These are phyloP conservation scores for Drosophila ezoana DNA, from an alignment of 2,888 invertebrate species.

Conservation along the genomic window DNA sequence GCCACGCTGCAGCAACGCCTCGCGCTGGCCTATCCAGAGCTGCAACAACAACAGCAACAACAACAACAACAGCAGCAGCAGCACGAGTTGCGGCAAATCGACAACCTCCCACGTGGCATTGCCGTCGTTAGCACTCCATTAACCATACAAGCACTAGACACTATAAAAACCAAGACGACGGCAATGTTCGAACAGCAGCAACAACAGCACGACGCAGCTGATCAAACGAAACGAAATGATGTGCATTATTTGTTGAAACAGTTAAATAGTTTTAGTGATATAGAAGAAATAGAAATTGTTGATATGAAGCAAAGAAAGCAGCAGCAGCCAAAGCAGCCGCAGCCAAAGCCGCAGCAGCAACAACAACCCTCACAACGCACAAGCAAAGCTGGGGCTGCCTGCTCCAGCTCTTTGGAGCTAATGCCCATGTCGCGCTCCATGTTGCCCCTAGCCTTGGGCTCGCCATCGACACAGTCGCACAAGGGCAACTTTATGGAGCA, in stretches of 20 bases:
- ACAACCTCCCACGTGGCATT: constrained; percentile 73
- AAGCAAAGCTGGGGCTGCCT: constrained; percentile 74
- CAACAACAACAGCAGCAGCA: constrained; percentile 47
- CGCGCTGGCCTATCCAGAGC: constrained; percentile 76
- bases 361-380: constrained; percentile 41
- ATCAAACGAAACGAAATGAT: constrained; percentile 85
- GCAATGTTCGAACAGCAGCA: constrained; percentile 44
- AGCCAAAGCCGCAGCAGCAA: constrained; percentile 30
- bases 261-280: constrained; percentile 86
- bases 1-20: constrained; percentile 74
- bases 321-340: constrained; percentile 64
- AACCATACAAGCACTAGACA: constrained; percentile 77
- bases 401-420: constrained; percentile 80
- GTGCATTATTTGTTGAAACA: constrained; percentile 86
- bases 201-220: constrained; percentile 79
- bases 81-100: constrained; percentile 63
- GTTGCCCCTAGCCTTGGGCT: constrained; percentile 49
- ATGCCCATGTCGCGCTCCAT: constrained; percentile 61
- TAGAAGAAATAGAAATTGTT: constrained; percentile 85
- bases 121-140: constrained; percentile 80
- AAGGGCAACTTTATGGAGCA: constrained; percentile 63
- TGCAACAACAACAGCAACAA: constrained; percentile 62
- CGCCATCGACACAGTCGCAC: constrained; percentile 82
- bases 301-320: constrained; percentile 84
- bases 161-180: constrained; percentile 60